Conservation (phyloP, 35 echinoderm and acorn worm species). For the Ptychodera flava region DNA sequence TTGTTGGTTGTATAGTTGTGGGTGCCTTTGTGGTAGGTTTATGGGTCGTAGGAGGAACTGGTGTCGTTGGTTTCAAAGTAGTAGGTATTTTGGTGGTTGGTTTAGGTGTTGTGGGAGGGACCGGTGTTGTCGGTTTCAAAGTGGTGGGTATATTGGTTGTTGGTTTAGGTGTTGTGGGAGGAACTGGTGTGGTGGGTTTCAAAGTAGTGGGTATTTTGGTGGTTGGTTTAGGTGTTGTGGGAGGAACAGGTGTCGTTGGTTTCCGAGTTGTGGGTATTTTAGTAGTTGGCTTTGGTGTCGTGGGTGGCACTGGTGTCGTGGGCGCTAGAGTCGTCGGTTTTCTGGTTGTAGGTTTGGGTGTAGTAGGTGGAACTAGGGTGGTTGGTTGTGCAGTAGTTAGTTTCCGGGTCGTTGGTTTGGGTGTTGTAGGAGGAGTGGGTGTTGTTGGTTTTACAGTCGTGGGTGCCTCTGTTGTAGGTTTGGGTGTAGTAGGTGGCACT, state of each 20-base stretch:
- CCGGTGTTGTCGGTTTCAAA: not conserved
- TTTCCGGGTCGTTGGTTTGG: not conserved
- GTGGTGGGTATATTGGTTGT: not conserved
- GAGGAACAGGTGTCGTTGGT: not conserved
- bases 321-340: not conserved
- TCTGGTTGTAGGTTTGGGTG: no score
- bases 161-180: not conserved
- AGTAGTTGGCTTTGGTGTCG: not conserved
- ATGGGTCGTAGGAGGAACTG: not conserved
- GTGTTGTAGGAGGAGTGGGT: not conserved
- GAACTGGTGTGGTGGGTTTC: not conserved
- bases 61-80: not conserved
- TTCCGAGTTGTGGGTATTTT: not conserved
- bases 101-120: not conserved
- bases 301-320: not conserved
- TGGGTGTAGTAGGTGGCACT: no score
- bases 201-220: not conserved
- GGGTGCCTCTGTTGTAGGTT: no score
- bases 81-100: not conserved
- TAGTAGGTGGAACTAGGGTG: not conserved
- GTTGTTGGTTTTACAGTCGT: not conserved
- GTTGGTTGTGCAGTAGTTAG: not conserved
- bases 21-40: no score
- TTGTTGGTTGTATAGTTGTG: not conserved
- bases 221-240: not conserved